A percentile compares a stretch with the other conserved stretches of the same genome.
These are phyloP conservation scores for Girardinichthys multiradiatus DNA, from an alignment of 2,113 vertebrate genomes.

Conservation along the genomic window DNA sequence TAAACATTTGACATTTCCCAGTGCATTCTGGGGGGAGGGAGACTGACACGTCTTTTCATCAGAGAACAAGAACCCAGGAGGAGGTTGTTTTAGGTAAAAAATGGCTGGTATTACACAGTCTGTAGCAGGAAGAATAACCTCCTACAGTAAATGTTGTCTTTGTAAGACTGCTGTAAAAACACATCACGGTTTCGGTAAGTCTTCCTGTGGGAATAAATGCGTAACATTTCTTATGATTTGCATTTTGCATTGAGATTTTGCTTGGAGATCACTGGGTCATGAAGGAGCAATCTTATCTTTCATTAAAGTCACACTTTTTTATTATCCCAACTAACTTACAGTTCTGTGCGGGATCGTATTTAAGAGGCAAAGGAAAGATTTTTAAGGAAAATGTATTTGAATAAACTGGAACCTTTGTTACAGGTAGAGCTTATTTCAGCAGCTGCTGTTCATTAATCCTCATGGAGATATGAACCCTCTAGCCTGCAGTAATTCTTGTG, in stretches of 20 bases:
- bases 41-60: slow-evolving; percentile 45
- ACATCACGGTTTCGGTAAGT: not conserved
- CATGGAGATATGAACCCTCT: slow-evolving; percentile 17
- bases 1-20: slow-evolving; percentile 47
- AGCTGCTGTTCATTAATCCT: not conserved
- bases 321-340: not conserved
- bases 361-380: not conserved
- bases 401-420: not conserved
- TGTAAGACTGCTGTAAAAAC: not conserved
- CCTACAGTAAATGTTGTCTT: slow-evolving; percentile 17
- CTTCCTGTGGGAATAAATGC: not conserved
- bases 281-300: not conserved
- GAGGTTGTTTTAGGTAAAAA: slow-evolving; percentile 22
- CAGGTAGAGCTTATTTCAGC: not conserved
- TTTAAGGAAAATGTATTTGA: not conserved
- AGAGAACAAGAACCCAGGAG: slow-evolving; percentile 45
- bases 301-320: not conserved
- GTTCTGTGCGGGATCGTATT: not conserved
- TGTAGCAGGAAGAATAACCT: slow-evolving; percentile 11
- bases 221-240: not conserved
- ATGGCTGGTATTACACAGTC: slow-evolving; percentile 4
- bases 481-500: slow-evolving; percentile 9
- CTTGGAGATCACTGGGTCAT: not conserved
- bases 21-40: slow-evolving; percentile 18
- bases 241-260: not conserved